These are phyloP conservation scores for Oreortyx pictus DNA, from an alignment of 2,797 vertebrate genomes.

Conservation along the genomic window DNA sequence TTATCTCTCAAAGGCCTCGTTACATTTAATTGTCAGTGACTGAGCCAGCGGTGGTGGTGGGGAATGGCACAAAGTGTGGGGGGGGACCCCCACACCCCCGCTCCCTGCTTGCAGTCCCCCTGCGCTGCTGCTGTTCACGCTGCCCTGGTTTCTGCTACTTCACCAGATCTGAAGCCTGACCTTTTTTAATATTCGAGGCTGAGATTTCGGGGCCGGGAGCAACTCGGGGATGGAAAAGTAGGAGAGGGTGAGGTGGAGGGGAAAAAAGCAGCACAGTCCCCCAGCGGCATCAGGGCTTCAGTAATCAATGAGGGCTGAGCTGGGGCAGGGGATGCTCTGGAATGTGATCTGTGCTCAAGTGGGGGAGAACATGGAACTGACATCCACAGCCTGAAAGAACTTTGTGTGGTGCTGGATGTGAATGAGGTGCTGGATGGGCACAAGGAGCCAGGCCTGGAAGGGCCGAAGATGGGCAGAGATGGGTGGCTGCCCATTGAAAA, in stretches of 20 bases:
- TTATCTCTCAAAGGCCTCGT: conserved; percentile 66
- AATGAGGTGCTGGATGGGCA: background rate
- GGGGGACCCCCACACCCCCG: background rate
- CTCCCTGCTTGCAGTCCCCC: rapidly evolving
- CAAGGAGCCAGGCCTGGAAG: background rate
- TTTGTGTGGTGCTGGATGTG: background rate
- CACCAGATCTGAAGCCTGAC: conserved; percentile 67
- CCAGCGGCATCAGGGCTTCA: rapidly evolving
- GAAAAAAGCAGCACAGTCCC: background rate
- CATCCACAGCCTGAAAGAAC: background rate
- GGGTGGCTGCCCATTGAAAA: background rate
- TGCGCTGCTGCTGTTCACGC: background rate
- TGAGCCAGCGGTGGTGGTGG: background rate
- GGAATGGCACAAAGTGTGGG: background rate
- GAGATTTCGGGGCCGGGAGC: background rate
- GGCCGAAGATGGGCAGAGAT: background rate
- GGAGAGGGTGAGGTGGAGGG: background rate
- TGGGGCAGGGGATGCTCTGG: background rate
- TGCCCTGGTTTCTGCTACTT: conserved; percentile 29
- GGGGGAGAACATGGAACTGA: background rate
- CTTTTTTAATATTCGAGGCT: conserved; percentile 66
- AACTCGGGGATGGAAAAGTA: conserved; percentile 38
- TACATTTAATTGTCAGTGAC: conserved; percentile 68
- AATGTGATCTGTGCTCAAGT: too few relatives aligned
- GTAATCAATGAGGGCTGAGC: background rate